Conservation (phyloP, 1,140 invertebrate genomes). For the Liolophura sinensis region DNA sequence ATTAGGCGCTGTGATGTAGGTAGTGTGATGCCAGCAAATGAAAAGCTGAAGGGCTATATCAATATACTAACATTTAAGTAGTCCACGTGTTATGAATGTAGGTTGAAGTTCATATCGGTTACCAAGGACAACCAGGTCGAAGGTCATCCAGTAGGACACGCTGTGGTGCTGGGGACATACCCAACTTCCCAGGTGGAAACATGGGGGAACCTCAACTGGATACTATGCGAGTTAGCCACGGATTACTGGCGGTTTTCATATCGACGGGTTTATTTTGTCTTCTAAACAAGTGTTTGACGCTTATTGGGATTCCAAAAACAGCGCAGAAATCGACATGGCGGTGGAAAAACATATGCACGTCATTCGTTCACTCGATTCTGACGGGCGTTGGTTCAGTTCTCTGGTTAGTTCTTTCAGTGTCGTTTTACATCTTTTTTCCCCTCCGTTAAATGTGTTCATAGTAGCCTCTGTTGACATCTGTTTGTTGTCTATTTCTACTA, state of each 20-base stretch:
- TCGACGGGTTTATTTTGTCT: constrained; percentile 1
- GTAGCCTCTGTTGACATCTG: too few species aligned
- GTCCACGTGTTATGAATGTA: not conserved
- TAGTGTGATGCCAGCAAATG: too few species aligned
- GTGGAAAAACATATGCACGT: constrained; percentile 60
- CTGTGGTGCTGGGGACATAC: too few species aligned
- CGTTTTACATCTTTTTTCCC: not conserved
- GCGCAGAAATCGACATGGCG: constrained; percentile 51
- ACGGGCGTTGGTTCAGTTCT: constrained; percentile 51
- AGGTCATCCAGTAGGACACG: not conserved
- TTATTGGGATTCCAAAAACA: constrained; percentile 8
- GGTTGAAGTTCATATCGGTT: not conserved
- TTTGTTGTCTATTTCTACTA: too few species aligned
- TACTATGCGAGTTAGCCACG: not conserved
- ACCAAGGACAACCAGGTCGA: not conserved
- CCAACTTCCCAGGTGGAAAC: too few species aligned
- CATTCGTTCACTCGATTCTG: constrained; percentile 59
- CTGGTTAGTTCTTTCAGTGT: constrained; percentile 40
- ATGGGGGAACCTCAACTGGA: not conserved
- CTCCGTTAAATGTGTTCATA: too few species aligned
- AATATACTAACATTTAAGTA: too few species aligned
- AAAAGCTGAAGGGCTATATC: too few species aligned
- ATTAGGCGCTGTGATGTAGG: too few species aligned
- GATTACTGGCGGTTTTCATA: not conserved
- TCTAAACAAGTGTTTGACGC: not conserved